Conservation (phyloP, 2,888 invertebrate species). For the Tipula vernalis region DNA sequence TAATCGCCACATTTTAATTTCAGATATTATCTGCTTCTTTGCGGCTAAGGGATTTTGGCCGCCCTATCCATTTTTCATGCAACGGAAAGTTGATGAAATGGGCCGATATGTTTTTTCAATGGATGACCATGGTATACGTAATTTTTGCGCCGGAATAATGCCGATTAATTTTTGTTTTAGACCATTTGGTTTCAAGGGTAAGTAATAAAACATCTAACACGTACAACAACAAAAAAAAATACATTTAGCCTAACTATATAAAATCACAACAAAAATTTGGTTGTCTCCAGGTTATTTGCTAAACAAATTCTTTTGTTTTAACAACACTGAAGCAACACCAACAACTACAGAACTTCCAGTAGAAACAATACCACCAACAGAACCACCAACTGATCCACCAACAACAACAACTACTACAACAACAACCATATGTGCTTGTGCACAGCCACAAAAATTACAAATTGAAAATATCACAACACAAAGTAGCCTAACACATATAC, state of each 20-base stretch:
- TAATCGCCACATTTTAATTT: not conserved
- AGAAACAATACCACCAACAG: not conserved
- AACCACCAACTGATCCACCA: constrained; percentile 7
- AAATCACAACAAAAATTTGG: not conserved
- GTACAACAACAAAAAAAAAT: not conserved
- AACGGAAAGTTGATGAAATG: not conserved
- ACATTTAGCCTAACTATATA: not conserved
- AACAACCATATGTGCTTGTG: not conserved
- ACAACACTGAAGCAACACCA: not conserved
- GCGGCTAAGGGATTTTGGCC: not conserved
- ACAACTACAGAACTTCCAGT: not conserved
- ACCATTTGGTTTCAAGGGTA: not conserved
- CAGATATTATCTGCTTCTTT: constrained; percentile 5
- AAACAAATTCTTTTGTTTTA: not conserved
- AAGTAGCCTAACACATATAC: not conserved
- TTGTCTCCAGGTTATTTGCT: not conserved
- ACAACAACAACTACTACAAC: not conserved
- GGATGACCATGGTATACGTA: not conserved
- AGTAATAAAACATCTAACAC: not conserved
- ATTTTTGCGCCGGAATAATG: constrained; percentile 5
- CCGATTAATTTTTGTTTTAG: not conserved
- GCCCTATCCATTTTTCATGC: not conserved
- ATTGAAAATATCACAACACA: not conserved
- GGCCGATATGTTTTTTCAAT: not conserved
- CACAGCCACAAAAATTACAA: constrained; percentile 8